Evolutionary conservation across 2,113 vertebrate species (phyloP), one percentile per base, ranked within the genome.

Genomic region (Empidonax traillii): DNA sequence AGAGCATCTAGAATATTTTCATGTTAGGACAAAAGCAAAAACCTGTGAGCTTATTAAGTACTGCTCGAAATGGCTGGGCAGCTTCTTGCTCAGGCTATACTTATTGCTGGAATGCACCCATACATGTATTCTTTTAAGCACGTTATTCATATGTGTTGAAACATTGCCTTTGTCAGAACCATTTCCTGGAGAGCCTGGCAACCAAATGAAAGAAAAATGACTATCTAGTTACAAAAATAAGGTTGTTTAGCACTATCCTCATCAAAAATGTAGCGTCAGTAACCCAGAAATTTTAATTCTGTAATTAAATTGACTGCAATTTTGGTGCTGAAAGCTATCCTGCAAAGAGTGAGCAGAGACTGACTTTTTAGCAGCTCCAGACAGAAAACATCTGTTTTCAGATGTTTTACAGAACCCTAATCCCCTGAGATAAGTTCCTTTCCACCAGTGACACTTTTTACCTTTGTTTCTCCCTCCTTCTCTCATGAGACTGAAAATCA

Each of bases 21-120:
- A 30, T 25, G 25, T 41, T 46, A 82, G 77, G 35, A 30, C 21
- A 37, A 44, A 67, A 82, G 30, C 24, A 62, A 89, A 89, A 75
- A n/a, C 33, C 55, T 51, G 23, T 25, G 41, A n/a, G 7, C 6
- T 85, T 88, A 66, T 4, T 33, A 41, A 56, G 11, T 22, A 31
- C 35, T 55, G 19, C 37, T 89, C 28, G 47, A 20, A 89, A 77
- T 8, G 8, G 44, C 7, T 55, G 31, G 35, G 53, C 3, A 19
- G 55, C 19, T 83, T 67, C 72, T 59, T 49, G 53, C 44, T 65
- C 20, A 39, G 27, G 28, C 37, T 61, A 21, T 3, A 44, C 8
- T 61, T 0, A 0, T 11, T 6, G 20, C 2, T 69, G 62, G 20
- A 67, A 67, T 28, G 39, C 7, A 90, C 2, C 8, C 69, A 83